Evolutionary conservation across 2,113 vertebrate species (phyloP), one percentile per base, ranked within the genome.

Genomic region (Dasypus novemcinctus): DNA sequence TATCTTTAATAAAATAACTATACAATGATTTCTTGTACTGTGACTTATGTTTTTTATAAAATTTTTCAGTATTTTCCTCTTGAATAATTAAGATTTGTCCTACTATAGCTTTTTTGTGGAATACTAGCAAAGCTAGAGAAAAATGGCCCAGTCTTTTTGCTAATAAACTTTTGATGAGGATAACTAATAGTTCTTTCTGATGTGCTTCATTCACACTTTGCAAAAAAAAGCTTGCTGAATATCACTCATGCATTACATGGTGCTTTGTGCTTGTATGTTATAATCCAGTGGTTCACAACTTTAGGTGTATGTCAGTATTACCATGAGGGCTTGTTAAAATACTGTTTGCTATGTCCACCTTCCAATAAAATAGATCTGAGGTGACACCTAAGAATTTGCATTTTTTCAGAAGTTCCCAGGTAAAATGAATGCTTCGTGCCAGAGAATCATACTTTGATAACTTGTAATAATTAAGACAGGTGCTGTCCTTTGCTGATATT

Each of bases 31-130:
- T 72, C 71, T 78, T 74, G 83, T 57, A 91, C 36, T 71, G 49
- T 93, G 91, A 91, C 66, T 80, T 27, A 9, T 85, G 49, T 80
- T 87, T 97, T 38, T 87, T 87, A 10, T 12, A 83, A 59, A 57
- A 49, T 15, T 78, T 74, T 82, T 38, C 33, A 71, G 23, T 68
- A 27, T 31, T 63, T 83, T 68, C 15, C 20, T 85, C 68, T 93
- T 90, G 54, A 82, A 49, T 4, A 75, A 61, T 41, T 87, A 78
- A 76, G 78, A 72, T 84, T 33, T 84, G 43, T 31, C 36, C 83
- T 90, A 78, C 14, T 54, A 27, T 36, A 46, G 10, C 1, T n/a
- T n/a, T 87, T 93, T 46, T 54, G n/a, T 79, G 41, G 59, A 59
- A 93, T 1, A 95, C 63, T 52, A 63, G 41, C 59, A 81, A 61